Evolutionary conservation across 2,113 vertebrate species (phyloP), one percentile per base, ranked within the genome.

Genomic region (Phalacrocorax carbo): DNA sequence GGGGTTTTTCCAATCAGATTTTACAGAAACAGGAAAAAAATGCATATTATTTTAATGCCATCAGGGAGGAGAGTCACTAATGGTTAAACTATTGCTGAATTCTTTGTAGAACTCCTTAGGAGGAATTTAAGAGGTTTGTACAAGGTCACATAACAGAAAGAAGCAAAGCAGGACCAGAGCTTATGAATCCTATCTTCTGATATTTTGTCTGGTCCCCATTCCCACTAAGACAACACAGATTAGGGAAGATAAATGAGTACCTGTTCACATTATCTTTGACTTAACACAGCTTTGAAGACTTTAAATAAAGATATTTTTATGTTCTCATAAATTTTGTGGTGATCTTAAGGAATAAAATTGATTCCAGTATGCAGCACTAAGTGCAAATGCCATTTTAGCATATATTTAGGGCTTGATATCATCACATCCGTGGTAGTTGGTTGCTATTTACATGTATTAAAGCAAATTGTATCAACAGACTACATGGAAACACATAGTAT

Each of bases 381-480:
- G 55, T 52, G 38, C 60, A 94, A 82, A 81, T 78, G 57, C 69
- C 46, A 58, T 76, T 89, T 75, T 46, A 64, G 40, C 4, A 0
- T 92, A 84, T 89, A 91, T 95, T 94, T 94, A 86, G 76, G 82
- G 38, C 27, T 86, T 93, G 46, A 42, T 90, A 72, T 25, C 66
- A 88, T 85, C 82, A 71, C 42, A 66, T 16, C 62, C 42, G 25
- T 80, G 85, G 82, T 88, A 91, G 73, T 80, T 86, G 61, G 57
- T 94, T 94, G 86, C 88, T 95, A 52, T 96, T 95, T 94, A 87
- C 69, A 52, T 90, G 34, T 76, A 30, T 84, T 92, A 73, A 84
- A 71, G 65, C n/a, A 76, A 95, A 84, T 34, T 27, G 11, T 68
- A 86, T 78, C 76, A 80, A 79, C 61, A 80, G 58, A 58, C 51